Percentiles rank a stretch among this genome's conserved stretches.
Conservation (phyloP, 2,888 invertebrate species). For the Nemapogon koenigi region DNA sequence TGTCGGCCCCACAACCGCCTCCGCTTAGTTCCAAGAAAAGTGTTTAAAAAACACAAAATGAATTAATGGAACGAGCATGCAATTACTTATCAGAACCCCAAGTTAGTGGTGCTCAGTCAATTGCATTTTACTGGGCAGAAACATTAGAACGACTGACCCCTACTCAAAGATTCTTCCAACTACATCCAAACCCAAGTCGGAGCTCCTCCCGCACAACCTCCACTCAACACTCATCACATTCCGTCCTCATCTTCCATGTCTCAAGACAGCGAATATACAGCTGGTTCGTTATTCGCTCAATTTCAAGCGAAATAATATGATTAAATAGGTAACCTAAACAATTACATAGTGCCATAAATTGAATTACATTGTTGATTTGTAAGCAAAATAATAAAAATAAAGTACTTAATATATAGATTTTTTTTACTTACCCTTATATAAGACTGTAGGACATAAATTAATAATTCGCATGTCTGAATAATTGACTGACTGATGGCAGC, state of each 20-base stretch:
- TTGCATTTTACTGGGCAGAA: slow-evolving; percentile 16
- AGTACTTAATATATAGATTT: slow-evolving; percentile 9
- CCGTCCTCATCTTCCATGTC: slow-evolving; percentile 10
- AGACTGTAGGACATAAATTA: slow-evolving; percentile 14
- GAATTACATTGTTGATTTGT: slow-evolving; percentile 12
- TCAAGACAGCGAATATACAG: slow-evolving; percentile 8
- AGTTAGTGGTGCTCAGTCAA: slow-evolving; percentile 10
- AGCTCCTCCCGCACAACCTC: slow-evolving; percentile 9
- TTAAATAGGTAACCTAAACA: slow-evolving; percentile 9
- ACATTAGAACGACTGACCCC: slow-evolving; percentile 17
- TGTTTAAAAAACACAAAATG: slow-evolving; percentile 8
- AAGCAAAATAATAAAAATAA: slow-evolving; percentile 13
- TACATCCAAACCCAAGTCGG: slow-evolving; percentile 9
- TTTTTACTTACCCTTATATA: slow-evolving; percentile 15
- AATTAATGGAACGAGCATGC: slow-evolving; percentile 13
- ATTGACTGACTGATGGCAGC: slow-evolving; percentile 12
- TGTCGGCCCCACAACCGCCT: slow-evolving; percentile 8
- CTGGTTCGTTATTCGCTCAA: slow-evolving; percentile 3
- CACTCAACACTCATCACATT: slow-evolving; percentile 8
- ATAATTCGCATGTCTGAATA: slow-evolving; percentile 14
- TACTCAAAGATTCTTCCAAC: slow-evolving; percentile 18
- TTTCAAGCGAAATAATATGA: slow-evolving; percentile 12
- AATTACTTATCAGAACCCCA: slow-evolving; percentile 13
- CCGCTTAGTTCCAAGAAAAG: slow-evolving; percentile 10
- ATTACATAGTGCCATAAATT: slow-evolving; percentile 10